Conservation (phyloP, 2,888 invertebrate genomes). For the Mesorhabditis spiculigera region DNA sequence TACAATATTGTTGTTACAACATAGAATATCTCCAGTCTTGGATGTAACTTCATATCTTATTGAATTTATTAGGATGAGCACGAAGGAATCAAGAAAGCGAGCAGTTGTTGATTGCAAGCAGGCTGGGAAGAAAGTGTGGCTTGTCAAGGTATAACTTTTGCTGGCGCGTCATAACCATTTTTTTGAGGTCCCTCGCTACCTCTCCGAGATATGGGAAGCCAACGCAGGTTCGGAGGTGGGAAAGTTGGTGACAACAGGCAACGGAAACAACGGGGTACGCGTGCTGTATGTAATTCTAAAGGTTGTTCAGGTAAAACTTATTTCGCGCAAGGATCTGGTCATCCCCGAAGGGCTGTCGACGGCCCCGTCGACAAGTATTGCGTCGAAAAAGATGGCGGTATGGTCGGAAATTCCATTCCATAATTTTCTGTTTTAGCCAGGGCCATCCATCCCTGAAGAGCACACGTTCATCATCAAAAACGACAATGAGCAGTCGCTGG, state of each 20-base stretch:
- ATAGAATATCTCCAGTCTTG: too few relatives aligned
- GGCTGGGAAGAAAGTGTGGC: constrained; percentile 49
- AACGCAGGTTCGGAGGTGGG: constrained; percentile 18
- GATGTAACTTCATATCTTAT: not conserved
- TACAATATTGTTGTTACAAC: not conserved
- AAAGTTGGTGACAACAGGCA: constrained; percentile 9
- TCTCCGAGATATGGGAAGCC: constrained; percentile 20
- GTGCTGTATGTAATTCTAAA: not conserved
- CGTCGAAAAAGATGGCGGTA: constrained; percentile 2
- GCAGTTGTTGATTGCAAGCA: constrained; percentile 40
- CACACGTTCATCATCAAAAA: constrained; percentile 13
- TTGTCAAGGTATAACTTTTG: constrained; percentile 41
- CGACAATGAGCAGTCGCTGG: constrained; percentile 42
- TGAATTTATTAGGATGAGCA: not conserved
- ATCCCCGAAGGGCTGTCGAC: not conserved
- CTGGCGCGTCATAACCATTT: not conserved
- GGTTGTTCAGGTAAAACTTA: constrained; percentile 11
- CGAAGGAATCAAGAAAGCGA: not conserved
- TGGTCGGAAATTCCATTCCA: not conserved
- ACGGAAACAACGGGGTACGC: constrained; percentile 14
- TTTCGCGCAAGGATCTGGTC: not conserved
- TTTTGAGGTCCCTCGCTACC: constrained; percentile 16
- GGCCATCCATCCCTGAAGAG: constrained; percentile 11
- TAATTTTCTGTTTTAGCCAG: not conserved
- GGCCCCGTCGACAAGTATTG: constrained; percentile 3